Percentiles rank a stretch among this genome's conserved stretches.
These are phyloP conservation scores for Epistrophe grossulariae DNA, from an alignment of 2,888 invertebrate genomes.

Conservation along the genomic window DNA sequence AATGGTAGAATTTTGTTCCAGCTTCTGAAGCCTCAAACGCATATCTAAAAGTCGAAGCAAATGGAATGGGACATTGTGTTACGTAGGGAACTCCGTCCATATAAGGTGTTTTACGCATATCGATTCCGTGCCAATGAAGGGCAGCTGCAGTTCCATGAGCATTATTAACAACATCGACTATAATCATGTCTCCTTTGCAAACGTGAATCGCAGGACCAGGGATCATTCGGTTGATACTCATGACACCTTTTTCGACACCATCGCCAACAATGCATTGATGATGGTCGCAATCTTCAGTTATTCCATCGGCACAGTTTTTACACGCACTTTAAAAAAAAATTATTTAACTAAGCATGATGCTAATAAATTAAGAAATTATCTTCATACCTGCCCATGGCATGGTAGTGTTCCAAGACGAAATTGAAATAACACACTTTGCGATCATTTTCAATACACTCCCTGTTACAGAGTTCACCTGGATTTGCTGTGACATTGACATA, in stretches of 20 bases:
- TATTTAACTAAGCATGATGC: not conserved
- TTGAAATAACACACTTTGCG: constrained; percentile 83
- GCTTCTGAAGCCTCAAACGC: constrained; percentile 88
- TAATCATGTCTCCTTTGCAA: constrained; percentile 90
- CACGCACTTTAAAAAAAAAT: constrained; percentile 82
- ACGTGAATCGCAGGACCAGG: constrained; percentile 87
- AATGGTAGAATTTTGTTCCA: constrained; percentile 93
- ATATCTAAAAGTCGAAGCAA: constrained; percentile 88
- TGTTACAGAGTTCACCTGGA: constrained; percentile 80
- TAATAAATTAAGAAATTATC: too few species aligned
- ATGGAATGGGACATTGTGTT: constrained; percentile 92
- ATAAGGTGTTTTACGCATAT: constrained; percentile 89
- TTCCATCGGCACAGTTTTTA: constrained; percentile 82
- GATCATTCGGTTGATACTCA: constrained; percentile 84
- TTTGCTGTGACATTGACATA: constrained; percentile 69
- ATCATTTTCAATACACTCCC: constrained; percentile 76
- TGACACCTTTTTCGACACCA: constrained; percentile 84
- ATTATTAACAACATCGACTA: constrained; percentile 91
- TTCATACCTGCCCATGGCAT: constrained; percentile 81
- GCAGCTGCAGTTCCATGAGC: constrained; percentile 90
- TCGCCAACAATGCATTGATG: constrained; percentile 85
- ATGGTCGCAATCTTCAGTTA: constrained; percentile 82
- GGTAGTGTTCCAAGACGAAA: constrained; percentile 84
- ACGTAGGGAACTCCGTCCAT: constrained; percentile 94
- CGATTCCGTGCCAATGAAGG: constrained; percentile 95